Base-by-base conservation (phyloP, 2,797 vertebrate genomes). In the Rhinogobio ventralis region DNA sequence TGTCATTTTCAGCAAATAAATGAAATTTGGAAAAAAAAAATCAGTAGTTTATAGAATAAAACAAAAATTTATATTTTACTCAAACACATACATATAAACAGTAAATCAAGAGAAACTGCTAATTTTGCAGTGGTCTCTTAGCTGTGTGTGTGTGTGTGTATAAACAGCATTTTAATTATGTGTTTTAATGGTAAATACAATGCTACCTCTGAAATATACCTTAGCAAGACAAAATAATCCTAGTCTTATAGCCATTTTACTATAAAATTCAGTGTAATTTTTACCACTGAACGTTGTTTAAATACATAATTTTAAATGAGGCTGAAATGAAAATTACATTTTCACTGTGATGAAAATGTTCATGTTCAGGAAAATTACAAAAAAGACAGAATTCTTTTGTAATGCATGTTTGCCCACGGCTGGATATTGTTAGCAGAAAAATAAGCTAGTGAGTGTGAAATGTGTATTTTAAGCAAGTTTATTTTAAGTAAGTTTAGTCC, bases 381-480 rank as follows among this genome's bases (percentile, higher is more conserved):
- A 45, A 46, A 71, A 4, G 7, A 30, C 9, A 28, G 2, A 51
- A 30, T 73, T 30, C 15, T 73, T 17, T 36, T 53, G 3, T 23
- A 9, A 69, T 39, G 36, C 10, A 14, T 39, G 30, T 39, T 76
- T 57, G 7, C 39, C 51, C 53, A n/a, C 33, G 60, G 36, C 19
- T 60, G 33, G 33, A 39, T 39, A 57, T 7, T 60, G 13, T 39
- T 42, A 39, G 33, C 53, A 25, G 13, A 17, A 57, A 57, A 57
- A 39, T 39, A 39, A 55, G 5, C 30, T 55, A 66, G 28, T 8
- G 51, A 76, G 30, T 55, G 19, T 33, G 10, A 74, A 74, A 74
- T 51, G 11, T 75, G 51, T 76, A 57, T 46, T 46, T 64, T 64
- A 64, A 49, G 36, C n/a, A 28, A 20, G 51, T 39, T 77, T 62